Conservation (phyloP, 2,888 invertebrate species). For the Drosophila austrosaltans region DNA sequence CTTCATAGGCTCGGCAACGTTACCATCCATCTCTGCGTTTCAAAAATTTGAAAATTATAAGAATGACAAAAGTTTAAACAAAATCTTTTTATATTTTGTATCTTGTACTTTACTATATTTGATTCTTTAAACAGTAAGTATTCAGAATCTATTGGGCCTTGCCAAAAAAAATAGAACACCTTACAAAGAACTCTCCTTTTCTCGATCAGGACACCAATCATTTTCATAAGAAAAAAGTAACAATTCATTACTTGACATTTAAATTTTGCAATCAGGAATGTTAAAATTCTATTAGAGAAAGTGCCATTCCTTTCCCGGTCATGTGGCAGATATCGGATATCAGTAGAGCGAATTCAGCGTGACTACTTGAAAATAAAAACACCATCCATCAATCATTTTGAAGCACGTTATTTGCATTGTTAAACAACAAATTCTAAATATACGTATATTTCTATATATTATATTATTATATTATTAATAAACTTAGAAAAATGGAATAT, state of each 20-base stretch:
- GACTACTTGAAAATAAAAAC: slow-evolving; percentile 14
- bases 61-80: no score
- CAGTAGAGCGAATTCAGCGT: slow-evolving; percentile 24
- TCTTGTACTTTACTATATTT: no score
- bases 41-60: no score
- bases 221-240: slow-evolving; percentile 27
- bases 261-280: slow-evolving; percentile 52
- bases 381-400: slow-evolving; percentile 58
- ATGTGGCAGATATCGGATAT: slow-evolving; percentile 58
- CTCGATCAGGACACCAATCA: no score
- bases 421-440: slow-evolving; percentile 13
- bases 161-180: no score
- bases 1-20: no score
- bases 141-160: no score
- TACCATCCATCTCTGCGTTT: no score
- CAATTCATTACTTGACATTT: slow-evolving; percentile 50
- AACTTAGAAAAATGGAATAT: slow-evolving; percentile 45
- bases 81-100: no score
- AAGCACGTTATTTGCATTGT: slow-evolving; percentile 52
- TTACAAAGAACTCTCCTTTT: no score
- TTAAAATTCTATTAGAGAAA: slow-evolving; percentile 33
- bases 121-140: no score
- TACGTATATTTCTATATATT: not conserved
- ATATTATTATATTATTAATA: slow-evolving; percentile 23
- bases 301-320: slow-evolving; percentile 52